Evolutionary conservation across 2,113 vertebrate genomes (phyloP).

Genomic region (Lophura nycthemera): DNA sequence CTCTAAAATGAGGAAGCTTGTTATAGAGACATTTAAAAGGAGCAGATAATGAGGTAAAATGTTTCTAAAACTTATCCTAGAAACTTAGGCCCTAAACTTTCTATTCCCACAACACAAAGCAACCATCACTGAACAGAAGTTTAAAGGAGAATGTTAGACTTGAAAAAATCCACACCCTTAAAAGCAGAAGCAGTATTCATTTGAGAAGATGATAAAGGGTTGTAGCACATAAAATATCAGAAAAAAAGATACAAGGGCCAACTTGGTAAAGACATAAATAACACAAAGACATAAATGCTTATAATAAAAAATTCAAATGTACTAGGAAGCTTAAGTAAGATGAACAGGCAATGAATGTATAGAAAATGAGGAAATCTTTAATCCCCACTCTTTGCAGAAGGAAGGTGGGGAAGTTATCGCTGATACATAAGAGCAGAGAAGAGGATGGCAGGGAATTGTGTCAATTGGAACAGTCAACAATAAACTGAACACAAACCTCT

Average conservation of each 20-base stretch:
- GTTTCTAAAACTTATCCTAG: background rate
- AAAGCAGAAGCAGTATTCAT: background rate
- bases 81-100: background rate
- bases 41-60: background rate
- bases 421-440: background rate
- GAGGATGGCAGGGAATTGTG: background rate
- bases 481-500: background rate
- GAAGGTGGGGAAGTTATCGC: background rate
- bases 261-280: background rate
- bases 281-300: background rate
- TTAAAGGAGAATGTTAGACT: background rate
- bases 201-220: background rate
- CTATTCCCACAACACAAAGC: background rate
- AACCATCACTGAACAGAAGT: background rate
- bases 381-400: background rate
- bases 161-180: accelerated
- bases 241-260: background rate
- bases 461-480: background rate
- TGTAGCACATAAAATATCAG: background rate
- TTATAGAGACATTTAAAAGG: background rate
- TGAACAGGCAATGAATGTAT: background rate
- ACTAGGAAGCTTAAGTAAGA: background rate
- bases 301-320: background rate
- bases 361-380: background rate
- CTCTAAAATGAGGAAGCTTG: background rate